Evolutionary conservation across 2,113 vertebrate species (phyloP).

Genomic region (Galeopterus variegatus): DNA sequence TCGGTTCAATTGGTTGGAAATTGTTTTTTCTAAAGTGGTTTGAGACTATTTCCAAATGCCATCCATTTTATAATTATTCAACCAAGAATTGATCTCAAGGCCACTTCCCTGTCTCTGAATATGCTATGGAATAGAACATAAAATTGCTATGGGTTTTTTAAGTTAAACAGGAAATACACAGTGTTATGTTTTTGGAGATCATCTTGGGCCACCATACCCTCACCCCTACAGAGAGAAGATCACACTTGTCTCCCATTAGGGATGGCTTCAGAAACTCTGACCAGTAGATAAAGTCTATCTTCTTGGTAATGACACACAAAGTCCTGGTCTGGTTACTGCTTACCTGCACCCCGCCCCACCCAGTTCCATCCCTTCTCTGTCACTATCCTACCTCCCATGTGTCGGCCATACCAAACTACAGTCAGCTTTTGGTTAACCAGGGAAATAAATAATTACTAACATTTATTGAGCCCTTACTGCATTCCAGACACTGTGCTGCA

Average conservation of each 20-base stretch:
- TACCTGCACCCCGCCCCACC: background rate
- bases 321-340: background rate
- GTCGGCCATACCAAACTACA: background rate
- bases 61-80: slow-evolving; percentile 1
- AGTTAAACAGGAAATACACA: slow-evolving; percentile 15
- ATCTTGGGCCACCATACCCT: background rate
- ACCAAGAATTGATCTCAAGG: background rate
- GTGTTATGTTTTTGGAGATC: background rate
- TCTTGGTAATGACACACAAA: background rate
- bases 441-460: background rate
- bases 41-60: background rate
- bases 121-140: background rate
- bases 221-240: background rate
- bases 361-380: background rate
- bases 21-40: background rate
- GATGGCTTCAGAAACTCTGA: background rate
- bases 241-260: background rate
- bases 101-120: background rate
- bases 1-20: background rate
- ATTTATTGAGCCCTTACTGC: background rate
- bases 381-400: background rate
- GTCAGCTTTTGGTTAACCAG: background rate
- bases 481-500: background rate
- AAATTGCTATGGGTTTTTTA: background rate
- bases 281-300: background rate